Evolutionary conservation across 2,888 invertebrate species (phyloP).

Genomic region (Callyntrura guangdongensis): DNA sequence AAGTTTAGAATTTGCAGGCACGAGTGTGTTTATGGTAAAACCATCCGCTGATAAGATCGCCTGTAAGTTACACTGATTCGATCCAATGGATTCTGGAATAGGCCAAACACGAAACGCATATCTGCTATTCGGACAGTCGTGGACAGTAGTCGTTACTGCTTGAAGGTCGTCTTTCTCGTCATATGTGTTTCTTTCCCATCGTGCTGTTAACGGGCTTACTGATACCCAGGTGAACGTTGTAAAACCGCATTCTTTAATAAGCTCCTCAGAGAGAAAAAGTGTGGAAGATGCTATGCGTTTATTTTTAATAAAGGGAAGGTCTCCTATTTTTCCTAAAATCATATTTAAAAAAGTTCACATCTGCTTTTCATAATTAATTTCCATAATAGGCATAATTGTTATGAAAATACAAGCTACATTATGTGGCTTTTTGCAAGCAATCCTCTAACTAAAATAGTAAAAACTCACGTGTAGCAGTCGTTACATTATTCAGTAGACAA

Average conservation of each 20-base stretch:
- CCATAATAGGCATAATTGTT: too few relatives aligned
- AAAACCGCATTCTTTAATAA: conserved; percentile 82
- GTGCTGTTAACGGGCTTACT: conserved; percentile 51
- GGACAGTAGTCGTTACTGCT: background rate
- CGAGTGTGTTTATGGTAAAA: conserved; percentile 58
- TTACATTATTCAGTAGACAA: conserved; percentile 69
- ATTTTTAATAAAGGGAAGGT: conserved; percentile 80
- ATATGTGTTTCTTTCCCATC: background rate
- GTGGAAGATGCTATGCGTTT: conserved; percentile 76
- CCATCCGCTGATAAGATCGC: conserved; percentile 73
- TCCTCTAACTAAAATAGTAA: background rate
- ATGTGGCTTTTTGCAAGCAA: background rate
- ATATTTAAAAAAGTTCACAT: too few relatives aligned
- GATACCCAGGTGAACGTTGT: conserved; percentile 81
- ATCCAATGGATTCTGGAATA: conserved; percentile 74
- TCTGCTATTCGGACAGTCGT: background rate
- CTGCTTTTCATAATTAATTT: too few relatives aligned
- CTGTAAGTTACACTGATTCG: conserved; percentile 44
- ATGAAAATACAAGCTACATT: background rate
- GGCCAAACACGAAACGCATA: conserved; percentile 80
- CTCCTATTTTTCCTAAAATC: conserved; percentile 77
- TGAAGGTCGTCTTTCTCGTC: background rate
- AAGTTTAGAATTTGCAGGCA: conserved; percentile 2
- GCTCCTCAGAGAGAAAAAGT: conserved; percentile 81
- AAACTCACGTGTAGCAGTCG: conserved; percentile 76